Evolutionary conservation across 2,113 vertebrate genomes (phyloP).

Genomic region (Etia nguti): DNA sequence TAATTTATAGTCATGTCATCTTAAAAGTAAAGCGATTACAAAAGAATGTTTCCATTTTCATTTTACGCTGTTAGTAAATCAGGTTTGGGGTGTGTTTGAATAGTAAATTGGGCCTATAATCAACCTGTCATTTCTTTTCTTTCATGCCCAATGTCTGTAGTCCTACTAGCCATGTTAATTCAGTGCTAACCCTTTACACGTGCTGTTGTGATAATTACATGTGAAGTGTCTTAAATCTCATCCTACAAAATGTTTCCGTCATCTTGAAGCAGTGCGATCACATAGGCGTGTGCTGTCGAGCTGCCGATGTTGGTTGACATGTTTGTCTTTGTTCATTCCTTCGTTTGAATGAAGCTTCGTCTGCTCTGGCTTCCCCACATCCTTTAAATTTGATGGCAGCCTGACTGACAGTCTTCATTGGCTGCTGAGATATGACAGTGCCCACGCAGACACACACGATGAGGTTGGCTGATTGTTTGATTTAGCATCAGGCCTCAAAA

Average conservation of each 20-base stretch:
- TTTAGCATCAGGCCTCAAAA: not conserved
- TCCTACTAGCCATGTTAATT: not conserved
- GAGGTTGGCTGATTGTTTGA: not conserved
- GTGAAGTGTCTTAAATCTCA: constrained; percentile 14
- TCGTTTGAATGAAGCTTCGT: constrained; percentile 23
- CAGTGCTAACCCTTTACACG: not conserved
- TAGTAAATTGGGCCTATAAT: not conserved
- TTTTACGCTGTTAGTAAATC: not conserved
- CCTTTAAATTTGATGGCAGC: constrained; percentile 48
- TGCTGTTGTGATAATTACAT: constrained; percentile 13
- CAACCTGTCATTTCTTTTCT: not conserved
- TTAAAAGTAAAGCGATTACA: not conserved
- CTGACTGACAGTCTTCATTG: constrained; percentile 50
- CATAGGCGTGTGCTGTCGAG: constrained; percentile 7
- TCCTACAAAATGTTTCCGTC: constrained; percentile 22
- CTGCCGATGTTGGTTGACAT: constrained; percentile 26
- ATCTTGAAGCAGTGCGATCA: constrained; percentile 16
- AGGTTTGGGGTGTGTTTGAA: not conserved
- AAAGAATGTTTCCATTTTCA: not conserved
- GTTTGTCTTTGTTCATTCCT: constrained; percentile 44
- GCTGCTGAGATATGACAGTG: constrained; percentile 29
- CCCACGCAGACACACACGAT: not conserved
- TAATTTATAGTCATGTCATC: not conserved
- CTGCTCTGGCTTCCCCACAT: constrained; percentile 13
- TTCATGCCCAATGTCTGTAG: not conserved